Conservation (phyloP, 2,797 vertebrate species). For the Iguana delicatissima region DNA sequence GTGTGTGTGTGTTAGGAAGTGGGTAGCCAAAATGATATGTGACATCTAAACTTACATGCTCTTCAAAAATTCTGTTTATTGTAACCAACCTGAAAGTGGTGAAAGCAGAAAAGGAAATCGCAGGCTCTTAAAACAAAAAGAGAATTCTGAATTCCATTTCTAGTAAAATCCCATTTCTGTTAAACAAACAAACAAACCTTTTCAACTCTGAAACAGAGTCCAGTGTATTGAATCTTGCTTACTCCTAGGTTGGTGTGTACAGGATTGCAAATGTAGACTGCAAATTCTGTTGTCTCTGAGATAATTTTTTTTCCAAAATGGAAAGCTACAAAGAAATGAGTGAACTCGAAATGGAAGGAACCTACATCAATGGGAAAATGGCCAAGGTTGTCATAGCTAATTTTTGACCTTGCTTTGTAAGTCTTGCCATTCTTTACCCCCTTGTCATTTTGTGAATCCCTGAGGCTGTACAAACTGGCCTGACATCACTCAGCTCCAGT, state of each 20-base stretch:
- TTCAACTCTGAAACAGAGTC: neutral
- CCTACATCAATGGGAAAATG: constrained; percentile 81
- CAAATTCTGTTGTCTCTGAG: constrained; percentile 53
- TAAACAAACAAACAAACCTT: too few species aligned
- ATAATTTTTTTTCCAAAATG: constrained; percentile 3
- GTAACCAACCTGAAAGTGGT: constrained; percentile 64
- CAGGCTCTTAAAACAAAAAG: constrained; percentile 64
- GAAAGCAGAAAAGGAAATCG: constrained; percentile 62
- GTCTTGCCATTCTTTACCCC: constrained; percentile 82
- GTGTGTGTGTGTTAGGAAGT: neutral
- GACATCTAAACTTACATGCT: neutral
- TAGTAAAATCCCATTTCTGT: neutral
- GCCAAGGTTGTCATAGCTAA: constrained; percentile 84
- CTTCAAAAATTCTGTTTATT: constrained; percentile 46
- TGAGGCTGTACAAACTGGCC: constrained; percentile 84
- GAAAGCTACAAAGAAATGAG: constrained; percentile 72
- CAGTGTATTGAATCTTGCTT: neutral
- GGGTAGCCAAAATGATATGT: neutral
- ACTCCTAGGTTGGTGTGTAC: neutral
- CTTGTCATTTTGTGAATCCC: constrained; percentile 84
- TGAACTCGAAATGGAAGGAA: constrained; percentile 78
- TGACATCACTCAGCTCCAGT: constrained; percentile 86
- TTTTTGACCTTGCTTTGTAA: constrained; percentile 83
- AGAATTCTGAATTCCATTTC: constrained; percentile 47
- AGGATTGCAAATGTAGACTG: constrained; percentile 36